Percentiles rank a stretch among this genome's conserved stretches.
These are phyloP conservation scores for Drosophila bocki DNA, from an alignment of 1,140 invertebrate species.

Conservation along the genomic window DNA sequence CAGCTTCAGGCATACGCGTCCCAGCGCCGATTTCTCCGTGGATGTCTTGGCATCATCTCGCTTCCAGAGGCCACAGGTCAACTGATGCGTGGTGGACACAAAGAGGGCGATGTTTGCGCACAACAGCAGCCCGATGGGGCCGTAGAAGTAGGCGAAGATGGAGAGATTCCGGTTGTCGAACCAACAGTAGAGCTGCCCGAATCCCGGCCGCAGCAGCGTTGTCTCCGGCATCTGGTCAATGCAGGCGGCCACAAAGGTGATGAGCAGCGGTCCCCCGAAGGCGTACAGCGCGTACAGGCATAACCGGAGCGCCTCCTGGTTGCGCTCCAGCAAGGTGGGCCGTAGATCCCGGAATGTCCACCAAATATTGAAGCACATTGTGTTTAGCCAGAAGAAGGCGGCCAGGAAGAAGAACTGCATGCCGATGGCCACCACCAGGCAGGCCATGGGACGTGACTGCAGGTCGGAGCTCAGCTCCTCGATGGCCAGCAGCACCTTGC, in stretches of 20 bases:
- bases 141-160: slow-evolving; percentile 93
- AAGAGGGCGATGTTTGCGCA: slow-evolving; percentile 92
- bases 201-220: slow-evolving; percentile 88
- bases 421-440: slow-evolving; percentile 90
- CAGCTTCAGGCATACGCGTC: slow-evolving; percentile 92
- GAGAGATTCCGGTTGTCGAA: slow-evolving; percentile 91
- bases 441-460: slow-evolving; percentile 87
- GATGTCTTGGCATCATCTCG: slow-evolving; percentile 94
- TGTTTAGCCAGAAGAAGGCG: slow-evolving; percentile 98
- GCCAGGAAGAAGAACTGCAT: slow-evolving; percentile 97
- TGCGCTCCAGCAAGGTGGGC: slow-evolving; percentile 92
- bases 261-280: slow-evolving; percentile 91
- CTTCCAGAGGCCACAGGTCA: slow-evolving; percentile 94
- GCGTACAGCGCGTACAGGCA: slow-evolving; percentile 92
- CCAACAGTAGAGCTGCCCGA: slow-evolving; percentile 91
- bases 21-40: slow-evolving; percentile 92
- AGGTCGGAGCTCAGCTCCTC: slow-evolving; percentile 66
- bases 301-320: slow-evolving; percentile 91
- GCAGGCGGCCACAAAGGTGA: slow-evolving; percentile 89
- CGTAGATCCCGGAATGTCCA: slow-evolving; percentile 95
- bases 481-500: slow-evolving; percentile 91
- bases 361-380: slow-evolving; percentile 98
- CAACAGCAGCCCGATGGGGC: slow-evolving; percentile 91
- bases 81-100: slow-evolving; percentile 91
- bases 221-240: slow-evolving; percentile 87